phyloP scores from a whole-genome alignment of 2,888 invertebrate species.

The Trisateles emortualis region DNA sequence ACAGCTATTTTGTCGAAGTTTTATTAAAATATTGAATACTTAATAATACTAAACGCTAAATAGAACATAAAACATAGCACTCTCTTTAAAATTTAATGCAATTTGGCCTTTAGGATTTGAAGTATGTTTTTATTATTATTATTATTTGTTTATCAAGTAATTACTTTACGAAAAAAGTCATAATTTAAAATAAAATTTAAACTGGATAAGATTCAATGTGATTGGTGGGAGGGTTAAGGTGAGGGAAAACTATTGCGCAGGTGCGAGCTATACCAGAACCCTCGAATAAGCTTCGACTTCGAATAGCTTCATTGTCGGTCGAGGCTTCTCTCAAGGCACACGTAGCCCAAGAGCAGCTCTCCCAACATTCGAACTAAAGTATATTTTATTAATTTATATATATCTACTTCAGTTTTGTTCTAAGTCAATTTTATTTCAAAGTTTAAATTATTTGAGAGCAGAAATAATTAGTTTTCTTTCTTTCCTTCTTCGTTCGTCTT shows the following conservation, averaged over 20 bases:
- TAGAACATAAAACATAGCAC: too few species aligned
- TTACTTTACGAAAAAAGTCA: too few species aligned
- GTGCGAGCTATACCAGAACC: conserved; percentile 51
- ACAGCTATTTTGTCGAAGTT: too few species aligned
- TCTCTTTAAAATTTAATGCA: too few species aligned
- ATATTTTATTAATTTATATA: conserved; percentile 7
- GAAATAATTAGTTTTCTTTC: background rate
- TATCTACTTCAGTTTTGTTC: conserved; percentile 6
- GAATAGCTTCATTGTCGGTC: conserved; percentile 30
- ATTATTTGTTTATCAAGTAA: too few species aligned
- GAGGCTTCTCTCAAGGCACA: conserved; percentile 23
- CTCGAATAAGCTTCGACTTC: conserved; percentile 43
- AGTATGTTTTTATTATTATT: too few species aligned
- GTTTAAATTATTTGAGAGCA: background rate
- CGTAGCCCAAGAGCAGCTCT: conserved; percentile 22
- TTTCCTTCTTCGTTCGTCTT: background rate
- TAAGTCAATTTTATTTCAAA: background rate
- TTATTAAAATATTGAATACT: too few species aligned
- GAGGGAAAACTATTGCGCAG: conserved; percentile 56
- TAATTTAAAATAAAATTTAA: background rate
- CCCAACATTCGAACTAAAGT: conserved; percentile 18
- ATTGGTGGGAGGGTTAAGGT: conserved; percentile 29
- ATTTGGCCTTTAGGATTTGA: too few species aligned
- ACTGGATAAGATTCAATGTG: conserved; percentile 11
- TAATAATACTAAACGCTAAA: too few species aligned